Evolutionary conservation across 1,140 invertebrate genomes (phyloP).

Genomic region (Calliphora vicina): DNA sequence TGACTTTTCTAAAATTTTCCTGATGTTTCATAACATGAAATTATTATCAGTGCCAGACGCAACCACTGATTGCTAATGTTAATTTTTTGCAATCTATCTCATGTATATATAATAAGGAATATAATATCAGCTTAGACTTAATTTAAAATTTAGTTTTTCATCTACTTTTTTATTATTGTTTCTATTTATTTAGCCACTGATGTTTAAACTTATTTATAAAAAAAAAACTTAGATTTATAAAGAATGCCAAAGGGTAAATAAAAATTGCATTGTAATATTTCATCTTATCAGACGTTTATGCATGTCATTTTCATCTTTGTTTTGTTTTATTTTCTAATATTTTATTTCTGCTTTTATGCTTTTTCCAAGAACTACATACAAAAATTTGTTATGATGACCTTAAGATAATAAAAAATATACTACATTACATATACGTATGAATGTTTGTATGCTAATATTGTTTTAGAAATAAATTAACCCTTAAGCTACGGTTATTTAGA

Average conservation of each 20-base stretch:
- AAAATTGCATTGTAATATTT: slow-evolving; percentile 14
- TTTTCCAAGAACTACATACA: not conserved
- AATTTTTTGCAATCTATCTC: too few relatives aligned
- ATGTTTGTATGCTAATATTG: not conserved
- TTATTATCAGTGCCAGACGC: too few relatives aligned
- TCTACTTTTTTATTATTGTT: too few relatives aligned
- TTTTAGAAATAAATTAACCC: not conserved
- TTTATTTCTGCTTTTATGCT: not conserved
- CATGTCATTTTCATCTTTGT: not conserved
- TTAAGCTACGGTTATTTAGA: too few relatives aligned
- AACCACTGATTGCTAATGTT: too few relatives aligned
- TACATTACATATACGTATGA: not conserved
- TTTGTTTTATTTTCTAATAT: not conserved
- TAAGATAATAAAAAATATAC: not conserved
- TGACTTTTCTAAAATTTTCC: too few relatives aligned
- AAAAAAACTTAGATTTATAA: not conserved
- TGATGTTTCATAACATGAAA: too few relatives aligned
- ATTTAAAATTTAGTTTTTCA: too few relatives aligned
- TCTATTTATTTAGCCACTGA: too few relatives aligned
- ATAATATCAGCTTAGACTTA: too few relatives aligned
- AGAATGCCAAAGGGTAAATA: not conserved
- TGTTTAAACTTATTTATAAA: too few relatives aligned
- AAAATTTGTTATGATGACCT: slow-evolving; percentile 12
- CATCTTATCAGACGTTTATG: not conserved
- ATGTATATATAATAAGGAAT: too few relatives aligned